A percentile compares a stretch with the other conserved stretches of the same genome.
These are phyloP conservation scores for Oceanodroma tethys DNA, from an alignment of 2,113 vertebrate genomes.

Conservation along the genomic window DNA sequence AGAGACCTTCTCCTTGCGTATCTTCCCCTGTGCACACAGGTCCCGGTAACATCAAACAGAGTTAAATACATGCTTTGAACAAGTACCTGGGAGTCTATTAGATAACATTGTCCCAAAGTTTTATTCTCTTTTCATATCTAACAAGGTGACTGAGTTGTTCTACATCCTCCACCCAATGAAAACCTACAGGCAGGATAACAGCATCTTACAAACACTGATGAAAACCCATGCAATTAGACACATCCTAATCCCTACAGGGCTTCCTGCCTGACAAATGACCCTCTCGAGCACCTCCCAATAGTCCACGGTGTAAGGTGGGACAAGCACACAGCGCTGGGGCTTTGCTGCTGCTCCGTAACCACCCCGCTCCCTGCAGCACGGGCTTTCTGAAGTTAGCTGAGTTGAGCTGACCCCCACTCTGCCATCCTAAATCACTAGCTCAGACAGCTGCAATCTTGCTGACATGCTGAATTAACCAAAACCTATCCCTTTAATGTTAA, in stretches of 20 bases:
- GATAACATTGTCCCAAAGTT: background rate
- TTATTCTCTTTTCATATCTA: background rate
- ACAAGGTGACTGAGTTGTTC: background rate
- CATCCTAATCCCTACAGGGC: background rate
- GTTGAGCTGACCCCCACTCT: background rate
- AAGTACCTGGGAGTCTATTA: background rate
- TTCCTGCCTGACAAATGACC: background rate
- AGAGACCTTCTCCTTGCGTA: background rate
- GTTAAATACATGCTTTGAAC: background rate
- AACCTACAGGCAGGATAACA: background rate
- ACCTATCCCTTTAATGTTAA: background rate
- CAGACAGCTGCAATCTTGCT: background rate
- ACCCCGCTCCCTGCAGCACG: background rate
- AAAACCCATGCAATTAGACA: background rate
- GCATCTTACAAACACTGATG: background rate
- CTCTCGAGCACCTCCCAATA: background rate
- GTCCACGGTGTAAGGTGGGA: rapidly evolving
- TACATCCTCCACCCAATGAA: background rate
- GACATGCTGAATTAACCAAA: background rate
- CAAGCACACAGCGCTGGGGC: background rate
- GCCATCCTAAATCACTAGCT: background rate
- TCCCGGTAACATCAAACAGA: background rate
- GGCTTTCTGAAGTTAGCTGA: background rate
- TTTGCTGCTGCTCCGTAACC: background rate
- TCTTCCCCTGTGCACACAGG: background rate